Percentiles rank a stretch among this genome's conserved stretches.
Conservation (phyloP, 2,888 invertebrate genomes). For the Clistopyga incitator region DNA sequence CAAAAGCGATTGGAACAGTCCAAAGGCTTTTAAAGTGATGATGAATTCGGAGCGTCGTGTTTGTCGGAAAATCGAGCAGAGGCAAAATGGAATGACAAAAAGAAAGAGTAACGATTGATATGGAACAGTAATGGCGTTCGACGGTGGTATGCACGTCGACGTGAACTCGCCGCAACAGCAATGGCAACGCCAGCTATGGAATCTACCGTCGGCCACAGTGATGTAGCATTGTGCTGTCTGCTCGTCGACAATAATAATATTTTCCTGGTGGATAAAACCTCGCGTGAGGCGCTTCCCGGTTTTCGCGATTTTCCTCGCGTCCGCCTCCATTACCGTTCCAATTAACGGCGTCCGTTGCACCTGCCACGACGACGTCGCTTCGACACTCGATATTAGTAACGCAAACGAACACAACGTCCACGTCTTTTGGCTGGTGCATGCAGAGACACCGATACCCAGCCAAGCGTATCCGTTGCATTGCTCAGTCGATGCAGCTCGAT, state of each 20-base stretch:
- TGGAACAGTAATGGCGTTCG: constrained; percentile 49
- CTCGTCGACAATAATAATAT: constrained; percentile 49
- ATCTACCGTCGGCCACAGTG: constrained; percentile 1
- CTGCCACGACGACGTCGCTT: constrained; percentile 60
- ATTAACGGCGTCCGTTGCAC: constrained; percentile 73
- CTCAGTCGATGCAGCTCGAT: not conserved
- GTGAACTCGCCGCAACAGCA: constrained; percentile 18
- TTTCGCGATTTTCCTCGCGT: constrained; percentile 65
- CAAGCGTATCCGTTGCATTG: constrained; percentile 41
- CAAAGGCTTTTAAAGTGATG: constrained; percentile 54
- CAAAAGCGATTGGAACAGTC: constrained; percentile 4
- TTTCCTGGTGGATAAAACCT: constrained; percentile 52
- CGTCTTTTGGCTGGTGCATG: not conserved
- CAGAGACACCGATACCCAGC: not conserved
- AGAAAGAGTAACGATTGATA: constrained; percentile 44
- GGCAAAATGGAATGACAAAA: constrained; percentile 18
- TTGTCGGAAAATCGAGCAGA: constrained; percentile 34
- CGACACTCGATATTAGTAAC: constrained; percentile 52
- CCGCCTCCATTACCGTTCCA: constrained; percentile 74
- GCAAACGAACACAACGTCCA: constrained; percentile 1
- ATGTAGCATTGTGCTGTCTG: constrained; percentile 52
- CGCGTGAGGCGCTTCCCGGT: constrained; percentile 54
- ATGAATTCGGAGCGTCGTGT: constrained; percentile 46
- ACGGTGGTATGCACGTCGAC: constrained; percentile 18
- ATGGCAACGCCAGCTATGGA: constrained; percentile 13